Evolutionary conservation across 2,888 invertebrate genomes (phyloP), one percentile per base, ranked within the genome.

Genomic region (Xanthostigma xanthostigma): DNA sequence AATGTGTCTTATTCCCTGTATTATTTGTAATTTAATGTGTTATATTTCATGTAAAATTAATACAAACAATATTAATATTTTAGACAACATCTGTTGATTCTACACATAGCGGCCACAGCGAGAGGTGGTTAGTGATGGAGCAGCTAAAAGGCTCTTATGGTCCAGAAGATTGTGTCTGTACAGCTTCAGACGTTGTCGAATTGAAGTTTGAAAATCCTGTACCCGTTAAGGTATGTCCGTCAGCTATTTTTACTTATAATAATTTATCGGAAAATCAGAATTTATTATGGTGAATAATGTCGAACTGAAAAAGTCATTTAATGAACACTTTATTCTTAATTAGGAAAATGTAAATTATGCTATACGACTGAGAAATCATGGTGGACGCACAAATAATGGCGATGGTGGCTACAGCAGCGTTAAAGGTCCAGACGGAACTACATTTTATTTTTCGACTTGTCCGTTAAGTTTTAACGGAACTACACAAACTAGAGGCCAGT

Each of bases 401-500:
- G 96, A 97, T 67, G 87, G 89, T 33, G 96, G 96, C 0, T 67
- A 92, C 52, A 80, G 82, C 35, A 80, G 85, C 4, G 85, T 96
- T 9, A 87, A 89, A 59, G 94, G 95, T 8, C 88, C 91, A 0
- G 95, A 96, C 66, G 93, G 93, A 42, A 88, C 90, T 8, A 83
- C 81, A 2, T 95, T 96, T 66, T 80, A 84, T 43, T 96, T 91
- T 65, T 82, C 85, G 34, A 85, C 92, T 1, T 94, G 93, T 64
- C 88, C 93, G 10, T 73, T 95, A 41, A 94, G 94, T 65, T 90
- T 89, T 63, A 95, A 96, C 64, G 96, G 96, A n/a, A 96, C 96
- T 1, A 94, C 92, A 8, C 80, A 93, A 53, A 85, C 88, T 0
- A 76, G 96, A 47, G 97, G 97, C 9, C 97, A 97, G 71, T 81